phyloP scores from a whole-genome alignment of 2,888 invertebrate genomes.

The Aethes cnicana region DNA sequence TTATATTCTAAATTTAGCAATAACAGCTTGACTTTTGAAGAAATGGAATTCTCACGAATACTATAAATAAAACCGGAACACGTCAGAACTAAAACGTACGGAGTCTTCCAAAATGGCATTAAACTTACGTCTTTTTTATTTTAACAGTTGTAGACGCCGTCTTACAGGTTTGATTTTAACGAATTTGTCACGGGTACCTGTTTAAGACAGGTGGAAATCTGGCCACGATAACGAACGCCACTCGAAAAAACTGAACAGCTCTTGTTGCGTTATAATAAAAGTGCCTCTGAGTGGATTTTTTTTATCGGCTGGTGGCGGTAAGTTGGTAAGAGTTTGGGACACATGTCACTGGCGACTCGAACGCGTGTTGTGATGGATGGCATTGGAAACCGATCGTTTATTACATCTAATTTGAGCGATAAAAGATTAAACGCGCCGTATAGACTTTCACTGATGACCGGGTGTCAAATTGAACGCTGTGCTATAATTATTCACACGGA shows the following conservation, averaged over 20 bases:
- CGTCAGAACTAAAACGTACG: neutral
- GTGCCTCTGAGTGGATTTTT: neutral
- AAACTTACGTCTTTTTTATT: neutral
- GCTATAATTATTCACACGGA: too few relatives aligned
- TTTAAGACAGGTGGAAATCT: constrained; percentile 25
- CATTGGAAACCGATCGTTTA: constrained; percentile 33
- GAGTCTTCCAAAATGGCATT: neutral
- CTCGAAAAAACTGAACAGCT: neutral
- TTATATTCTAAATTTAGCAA: constrained; percentile 10
- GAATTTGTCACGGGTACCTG: constrained; percentile 35
- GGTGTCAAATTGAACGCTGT: constrained; percentile 13
- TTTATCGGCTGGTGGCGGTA: neutral
- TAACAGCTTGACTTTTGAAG: constrained; percentile 20
- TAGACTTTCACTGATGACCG: constrained; percentile 25
- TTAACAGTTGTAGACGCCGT: constrained; percentile 16
- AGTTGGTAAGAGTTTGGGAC: constrained; percentile 17
- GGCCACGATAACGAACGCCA: neutral
- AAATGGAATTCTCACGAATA: constrained; percentile 22
- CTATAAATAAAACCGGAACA: constrained; percentile 3
- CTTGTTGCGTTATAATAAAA: neutral
- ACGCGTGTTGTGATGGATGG: constrained; percentile 33
- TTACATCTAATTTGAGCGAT: constrained; percentile 30
- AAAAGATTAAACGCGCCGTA: constrained; percentile 23
- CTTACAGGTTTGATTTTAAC: constrained; percentile 31
- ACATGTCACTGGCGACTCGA: constrained; percentile 36